A percentile compares a stretch with the other conserved stretches of the same genome.
Evolutionary conservation across 2,113 vertebrate genomes (phyloP).

Genomic region (Aptenodytes forsteri): DNA sequence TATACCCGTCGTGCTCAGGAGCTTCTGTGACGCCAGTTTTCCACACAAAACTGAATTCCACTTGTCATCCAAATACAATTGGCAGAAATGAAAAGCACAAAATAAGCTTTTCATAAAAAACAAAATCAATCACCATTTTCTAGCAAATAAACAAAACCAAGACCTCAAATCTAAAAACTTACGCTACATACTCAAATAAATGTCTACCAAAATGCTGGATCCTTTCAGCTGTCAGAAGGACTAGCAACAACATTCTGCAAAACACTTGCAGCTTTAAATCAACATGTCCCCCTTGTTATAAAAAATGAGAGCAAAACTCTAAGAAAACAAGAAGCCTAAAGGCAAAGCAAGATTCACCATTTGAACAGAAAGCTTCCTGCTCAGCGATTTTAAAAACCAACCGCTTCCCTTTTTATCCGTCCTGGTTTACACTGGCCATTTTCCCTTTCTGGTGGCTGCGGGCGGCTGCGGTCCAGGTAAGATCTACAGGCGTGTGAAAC

Average conservation of each 20-base stretch:
- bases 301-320: not conserved
- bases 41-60: not conserved
- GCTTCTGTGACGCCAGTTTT: not conserved
- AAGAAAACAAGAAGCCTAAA: not conserved
- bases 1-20: accelerated
- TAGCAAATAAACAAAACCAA: not conserved
- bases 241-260: not conserved
- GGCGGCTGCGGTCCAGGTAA: not conserved
- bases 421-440: accelerated
- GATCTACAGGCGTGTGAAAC: too few relatives aligned
- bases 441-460: not conserved
- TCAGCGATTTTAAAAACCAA: accelerated
- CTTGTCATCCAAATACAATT: not conserved
- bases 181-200: not conserved
- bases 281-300: accelerated
- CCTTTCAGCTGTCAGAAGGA: not conserved
- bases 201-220: not conserved
- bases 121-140: not conserved
- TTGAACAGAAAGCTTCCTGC: accelerated
- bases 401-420: not conserved
- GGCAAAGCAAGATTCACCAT: not conserved
- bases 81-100: not conserved
- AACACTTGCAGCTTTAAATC: not conserved
- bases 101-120: not conserved
- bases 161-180: not conserved